These are phyloP conservation scores for Coregonus sp. DNA, from an alignment of 2,797 vertebrate species.

Conservation along the genomic window DNA sequence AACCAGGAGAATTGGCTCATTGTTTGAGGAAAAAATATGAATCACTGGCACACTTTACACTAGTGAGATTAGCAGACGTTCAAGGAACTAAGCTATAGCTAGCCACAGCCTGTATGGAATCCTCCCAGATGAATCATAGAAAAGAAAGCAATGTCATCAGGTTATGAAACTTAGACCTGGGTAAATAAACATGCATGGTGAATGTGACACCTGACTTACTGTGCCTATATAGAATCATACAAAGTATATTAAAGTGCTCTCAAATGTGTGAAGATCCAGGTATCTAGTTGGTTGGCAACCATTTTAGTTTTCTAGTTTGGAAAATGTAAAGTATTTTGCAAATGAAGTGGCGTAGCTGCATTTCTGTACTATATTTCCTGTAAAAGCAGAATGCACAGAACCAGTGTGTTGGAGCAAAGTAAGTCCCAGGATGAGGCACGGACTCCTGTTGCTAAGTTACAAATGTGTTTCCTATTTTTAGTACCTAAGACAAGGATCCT, in stretches of 20 bases:
- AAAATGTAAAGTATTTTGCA: background rate
- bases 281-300: background rate
- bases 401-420: slow-evolving; percentile 59
- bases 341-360: background rate
- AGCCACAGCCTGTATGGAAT: background rate
- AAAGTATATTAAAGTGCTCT: background rate
- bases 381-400: slow-evolving; percentile 40
- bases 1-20: slow-evolving; percentile 36
- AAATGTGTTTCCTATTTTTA: slow-evolving; percentile 83
- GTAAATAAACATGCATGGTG: background rate
- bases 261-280: background rate
- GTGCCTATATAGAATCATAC: background rate
- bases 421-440: slow-evolving; percentile 78
- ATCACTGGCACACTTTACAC: slow-evolving; percentile 16
- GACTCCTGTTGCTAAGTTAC: slow-evolving; percentile 84
- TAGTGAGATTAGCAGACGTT: background rate
- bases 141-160: background rate
- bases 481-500: slow-evolving; percentile 73
- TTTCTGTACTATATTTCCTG: slow-evolving; percentile 18
- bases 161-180: background rate
- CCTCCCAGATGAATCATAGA: background rate
- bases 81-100: background rate
- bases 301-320: background rate
- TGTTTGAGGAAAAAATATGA: slow-evolving; percentile 43
- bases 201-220: background rate